Base-by-base conservation (phyloP, 2,888 invertebrate genomes). In the Cordilura impudica region DNA sequence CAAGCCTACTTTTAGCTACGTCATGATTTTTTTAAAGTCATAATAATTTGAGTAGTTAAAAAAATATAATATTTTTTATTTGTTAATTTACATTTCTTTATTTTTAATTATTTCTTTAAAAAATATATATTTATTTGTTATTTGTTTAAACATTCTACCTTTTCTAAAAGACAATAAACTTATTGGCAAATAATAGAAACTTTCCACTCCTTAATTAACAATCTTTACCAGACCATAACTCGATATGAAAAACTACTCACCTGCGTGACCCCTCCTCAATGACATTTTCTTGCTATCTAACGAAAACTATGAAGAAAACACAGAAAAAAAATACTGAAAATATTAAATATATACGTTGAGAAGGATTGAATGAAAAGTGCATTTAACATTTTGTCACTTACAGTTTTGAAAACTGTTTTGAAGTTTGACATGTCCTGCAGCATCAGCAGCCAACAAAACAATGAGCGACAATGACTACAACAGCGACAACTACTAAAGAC, bases 301-400 rank as follows among this genome's bases (percentile, higher is more conserved):
- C 3, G n/a, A 45, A 47, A 47, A 16, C 26, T 23, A 47, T 21
- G n/a, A n/a, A 66, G 45, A 51, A 26, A 45, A 45, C 8, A 12
- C 12, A 56, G n/a, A n/a, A 16, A 12, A n/a, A 31, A 53, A 21
- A 31, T n/a, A n/a, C n/a, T n/a, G n/a, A 71, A 45, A 54, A 5
- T 14, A 23, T 3, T 18, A 10, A 10, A 1, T 14, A 43, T 3
- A 16, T 21, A 6, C 2, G 21, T n/a, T 14, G 2, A 29, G 51
- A 49, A 47, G 31, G 14, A 56, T 61, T 76, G 63, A 54, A 66
- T 65, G 83, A 84, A 85, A 85, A 86, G 84, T 85, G 83, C 84
- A 86, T 87, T 88, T 85, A 87, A 86, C 86, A 87, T 86, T 87
- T 88, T 87, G 87, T 86, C 88, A 87, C 85, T 88, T 86, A 86